Evolutionary conservation across 2,797 vertebrate species (phyloP).

Genomic region (Neopelma chrysocephalum): DNA sequence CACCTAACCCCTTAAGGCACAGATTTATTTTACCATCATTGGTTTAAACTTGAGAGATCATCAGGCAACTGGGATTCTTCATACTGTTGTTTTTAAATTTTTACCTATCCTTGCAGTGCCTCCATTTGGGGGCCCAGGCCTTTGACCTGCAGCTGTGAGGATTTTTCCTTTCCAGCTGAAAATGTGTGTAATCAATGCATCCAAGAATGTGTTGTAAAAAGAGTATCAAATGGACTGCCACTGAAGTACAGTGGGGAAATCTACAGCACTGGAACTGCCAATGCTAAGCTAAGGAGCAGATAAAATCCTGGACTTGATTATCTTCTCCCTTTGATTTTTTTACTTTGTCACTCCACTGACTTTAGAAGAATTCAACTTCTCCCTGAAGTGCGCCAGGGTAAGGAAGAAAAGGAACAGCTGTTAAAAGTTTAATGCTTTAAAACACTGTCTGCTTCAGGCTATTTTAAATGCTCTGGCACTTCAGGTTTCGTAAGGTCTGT

Average conservation of each 20-base stretch:
- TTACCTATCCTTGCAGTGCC: background rate
- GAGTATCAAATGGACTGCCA: background rate
- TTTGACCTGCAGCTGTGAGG: background rate
- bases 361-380: background rate
- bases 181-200: background rate
- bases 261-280: background rate
- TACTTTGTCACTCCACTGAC: background rate
- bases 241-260: background rate
- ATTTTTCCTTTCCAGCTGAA: background rate
- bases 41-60: background rate
- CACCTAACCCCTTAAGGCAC: background rate
- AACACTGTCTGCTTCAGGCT: background rate
- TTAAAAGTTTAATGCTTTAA: slow-evolving; percentile 21
- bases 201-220: background rate
- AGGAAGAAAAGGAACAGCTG: slow-evolving; percentile 20
- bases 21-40: background rate
- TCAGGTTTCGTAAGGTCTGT: background rate
- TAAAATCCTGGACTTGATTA: background rate
- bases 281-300: background rate
- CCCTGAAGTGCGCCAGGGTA: background rate
- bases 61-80: background rate
- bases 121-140: background rate
- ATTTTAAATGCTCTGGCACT: background rate
- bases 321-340: background rate
- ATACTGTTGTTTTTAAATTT: too few species aligned